Evolutionary conservation across 2,888 invertebrate genomes (phyloP), one percentile per base, ranked within the genome.

Genomic region (Hetaerina titia): DNA sequence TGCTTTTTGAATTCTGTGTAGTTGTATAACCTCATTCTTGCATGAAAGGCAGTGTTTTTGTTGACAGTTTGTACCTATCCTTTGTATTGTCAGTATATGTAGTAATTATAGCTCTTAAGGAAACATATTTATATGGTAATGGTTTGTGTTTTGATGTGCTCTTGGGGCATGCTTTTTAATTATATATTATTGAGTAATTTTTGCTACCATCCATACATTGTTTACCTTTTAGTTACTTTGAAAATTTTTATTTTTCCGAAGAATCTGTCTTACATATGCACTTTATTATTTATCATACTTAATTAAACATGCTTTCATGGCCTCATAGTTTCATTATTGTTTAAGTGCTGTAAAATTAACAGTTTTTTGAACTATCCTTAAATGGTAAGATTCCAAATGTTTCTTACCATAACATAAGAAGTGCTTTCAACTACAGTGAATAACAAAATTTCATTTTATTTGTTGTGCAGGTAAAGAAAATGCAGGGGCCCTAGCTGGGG

Each of bases 401-500:
- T 25, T n/a, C 69, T 31, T 81, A 13, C 31, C 31, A 11, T 81
- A 5, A 31, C 7, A 13, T 25, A 5, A 31, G 11, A 13, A 31
- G 25, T 81, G 13, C 31, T 11, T 6, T 2, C 22, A 81, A 31
- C 7, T 0, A 15, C 6, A 22, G 4, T 31, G 1, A 89, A 19
- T 9, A 89, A 8, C 31, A 56, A 63, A 60, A 69, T 92, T 74
- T 92, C 22, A 69, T 92, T 92, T 25, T 45, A 31, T 56, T n/a
- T 69, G 2, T 74, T 64, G 13, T n/a, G 11, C 69, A 92, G 92
- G 92, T 31, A 92, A 92, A 92, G 92, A 92, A 69, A 92, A 92
- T 92, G 92, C 92, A 56, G 92, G 92, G 45, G 92, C 69, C 56
- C n/a, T 92, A 69, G 69, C 92, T 74, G 92, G 69, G 64, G 92